Percentiles rank a stretch among this genome's conserved stretches.
These are phyloP conservation scores for Corythoichthys haematopterus DNA, from an alignment of 2,113 vertebrate species.

Conservation along the genomic window DNA sequence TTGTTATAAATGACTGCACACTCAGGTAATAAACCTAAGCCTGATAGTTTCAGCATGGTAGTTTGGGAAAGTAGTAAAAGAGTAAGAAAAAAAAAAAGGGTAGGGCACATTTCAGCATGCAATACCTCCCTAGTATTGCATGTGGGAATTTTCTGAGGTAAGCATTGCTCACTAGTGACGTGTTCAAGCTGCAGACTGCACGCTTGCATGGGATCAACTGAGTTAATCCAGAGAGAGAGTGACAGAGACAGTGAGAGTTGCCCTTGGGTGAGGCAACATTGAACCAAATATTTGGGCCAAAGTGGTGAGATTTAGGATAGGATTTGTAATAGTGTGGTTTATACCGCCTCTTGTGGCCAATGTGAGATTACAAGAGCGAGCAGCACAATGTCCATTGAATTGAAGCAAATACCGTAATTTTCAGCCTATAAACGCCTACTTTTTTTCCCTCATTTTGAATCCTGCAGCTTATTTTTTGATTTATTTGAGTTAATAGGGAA, in stretches of 20 bases:
- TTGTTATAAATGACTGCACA: neutral
- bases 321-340: too few species aligned
- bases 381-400: too few species aligned
- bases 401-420: too few species aligned
- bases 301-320: too few species aligned
- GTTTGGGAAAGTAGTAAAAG: neutral
- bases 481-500: too few species aligned
- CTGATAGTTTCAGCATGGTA: neutral
- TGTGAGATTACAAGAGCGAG: too few species aligned
- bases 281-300: neutral
- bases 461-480: too few species aligned
- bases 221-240: constrained; percentile 31
- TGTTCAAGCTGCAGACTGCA: constrained; percentile 24
- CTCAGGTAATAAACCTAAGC: neutral
- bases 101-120: neutral
- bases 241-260: constrained; percentile 5
- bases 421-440: too few species aligned
- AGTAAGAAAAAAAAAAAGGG: neutral
- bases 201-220: constrained; percentile 31
- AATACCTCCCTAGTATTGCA: neutral
- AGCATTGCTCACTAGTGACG: constrained; percentile 26
- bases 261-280: constrained; percentile 32
- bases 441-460: too few species aligned
- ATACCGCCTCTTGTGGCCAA: neutral
- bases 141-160: constrained; percentile 1